Conservation (phyloP, 1,140 invertebrate species). For the Danaus melanippus region DNA sequence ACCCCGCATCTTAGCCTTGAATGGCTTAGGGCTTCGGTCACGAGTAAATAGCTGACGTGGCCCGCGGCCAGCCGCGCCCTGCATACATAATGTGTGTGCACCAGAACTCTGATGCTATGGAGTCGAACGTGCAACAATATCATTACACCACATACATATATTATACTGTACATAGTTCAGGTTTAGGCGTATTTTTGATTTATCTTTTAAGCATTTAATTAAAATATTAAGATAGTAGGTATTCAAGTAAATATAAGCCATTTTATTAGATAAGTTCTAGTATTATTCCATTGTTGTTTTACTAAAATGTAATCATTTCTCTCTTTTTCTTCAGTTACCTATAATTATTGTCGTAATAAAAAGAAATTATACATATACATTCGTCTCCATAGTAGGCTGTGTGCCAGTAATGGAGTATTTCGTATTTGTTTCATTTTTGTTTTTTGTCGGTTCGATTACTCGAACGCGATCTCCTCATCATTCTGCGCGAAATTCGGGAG, state of each 20-base stretch:
- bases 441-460: constrained; percentile 69
- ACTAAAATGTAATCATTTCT: too few relatives aligned
- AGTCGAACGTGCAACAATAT: constrained; percentile 18
- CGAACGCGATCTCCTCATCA: constrained; percentile 66
- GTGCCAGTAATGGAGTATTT: constrained; percentile 66
- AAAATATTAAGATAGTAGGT: too few relatives aligned
- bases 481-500: constrained; percentile 68
- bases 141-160: too few relatives aligned
- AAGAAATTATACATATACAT: neutral
- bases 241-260: too few relatives aligned
- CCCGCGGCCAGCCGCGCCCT: constrained; percentile 57
- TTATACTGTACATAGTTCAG: too few relatives aligned
- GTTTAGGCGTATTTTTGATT: too few relatives aligned
- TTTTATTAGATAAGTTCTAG: too few relatives aligned
- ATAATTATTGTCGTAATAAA: too few relatives aligned
- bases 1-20: constrained; percentile 66
- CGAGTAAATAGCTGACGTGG: constrained; percentile 69
- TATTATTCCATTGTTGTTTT: too few relatives aligned
- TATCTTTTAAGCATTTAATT: too few relatives aligned
- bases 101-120: constrained; percentile 30
- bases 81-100: constrained; percentile 63
- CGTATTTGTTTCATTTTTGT: constrained; percentile 71
- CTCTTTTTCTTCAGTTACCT: too few relatives aligned
- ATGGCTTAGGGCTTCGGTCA: constrained; percentile 70
- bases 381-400: constrained; percentile 39